Evolutionary conservation across 2,797 vertebrate genomes (phyloP), one percentile per base, ranked within the genome.

Genomic region (Neomorphus geoffroyi): DNA sequence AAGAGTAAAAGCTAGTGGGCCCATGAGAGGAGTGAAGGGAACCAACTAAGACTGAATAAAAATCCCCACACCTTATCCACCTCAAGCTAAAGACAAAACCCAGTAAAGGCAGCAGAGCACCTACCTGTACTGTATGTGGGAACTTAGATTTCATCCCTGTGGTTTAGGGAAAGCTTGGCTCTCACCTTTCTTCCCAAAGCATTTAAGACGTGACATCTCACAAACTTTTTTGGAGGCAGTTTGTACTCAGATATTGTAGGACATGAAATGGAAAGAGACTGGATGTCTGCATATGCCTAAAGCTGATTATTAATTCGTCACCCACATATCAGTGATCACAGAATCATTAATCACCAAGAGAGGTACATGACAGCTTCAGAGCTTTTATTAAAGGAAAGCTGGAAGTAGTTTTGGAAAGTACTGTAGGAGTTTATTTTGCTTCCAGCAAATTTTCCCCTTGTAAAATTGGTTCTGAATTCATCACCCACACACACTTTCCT

Each of bases 261-360:
- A 90, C 85, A 54, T 0, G 1, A 41, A 83, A 51, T 70, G 77
- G 81, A 85, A 88, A 95, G 82, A 82, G 74, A 62, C 60, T 92
- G 90, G 46, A 69, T 86, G 71, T 81, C 80, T 84, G 75, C 70
- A 80, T 10, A 60, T 94, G 80, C 87, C 87, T 80, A 80, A 92
- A 94, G 82, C 85, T 96, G 90, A 88, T 90, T 87, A 65, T 78
- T 77, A 64, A 92, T 93, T 91, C 2, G 11, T 96, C 92, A 95
- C 92, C 87, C 85, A 94, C 90, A 39, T 51, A 94, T 92, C 91
- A 90, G 58, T 60, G 58, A 93, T 54, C 88, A 72, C 54, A 87
- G 83, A 71, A 93, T 87, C 93, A 95, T 95, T 95, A 92, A 94
- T 93, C 92, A 95, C 70, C 65, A 71, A 28, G 56, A 95, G 61